These are phyloP conservation scores for Sisor rabdophorus DNA, from an alignment of 2,113 vertebrate species.

Conservation along the genomic window DNA sequence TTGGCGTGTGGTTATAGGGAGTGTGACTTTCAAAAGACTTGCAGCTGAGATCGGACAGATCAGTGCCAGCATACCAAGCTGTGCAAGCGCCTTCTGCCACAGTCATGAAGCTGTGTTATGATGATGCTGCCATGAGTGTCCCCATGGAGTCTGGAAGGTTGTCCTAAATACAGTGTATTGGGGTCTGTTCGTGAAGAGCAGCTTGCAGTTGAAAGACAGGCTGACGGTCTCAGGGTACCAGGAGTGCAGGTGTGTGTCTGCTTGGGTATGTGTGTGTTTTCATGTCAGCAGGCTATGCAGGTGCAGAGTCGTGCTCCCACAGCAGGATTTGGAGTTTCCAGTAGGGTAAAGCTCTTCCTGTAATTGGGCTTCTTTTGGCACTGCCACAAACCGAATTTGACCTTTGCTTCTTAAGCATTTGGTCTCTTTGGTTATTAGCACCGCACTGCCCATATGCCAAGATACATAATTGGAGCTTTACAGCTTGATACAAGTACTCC, in stretches of 20 bases:
- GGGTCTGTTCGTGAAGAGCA: slow-evolving; percentile 32
- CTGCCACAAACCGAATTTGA: slow-evolving; percentile 53
- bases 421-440: slow-evolving; percentile 62
- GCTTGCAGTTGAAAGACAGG: slow-evolving; percentile 43
- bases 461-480: slow-evolving; percentile 65
- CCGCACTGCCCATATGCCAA: slow-evolving; percentile 65
- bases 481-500: slow-evolving; percentile 51
- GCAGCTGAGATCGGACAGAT: slow-evolving; percentile 45
- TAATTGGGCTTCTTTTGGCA: slow-evolving; percentile 67
- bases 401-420: slow-evolving; percentile 64
- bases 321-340: slow-evolving; percentile 56
- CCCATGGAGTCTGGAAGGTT: slow-evolving; percentile 51
- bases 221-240: slow-evolving; percentile 57
- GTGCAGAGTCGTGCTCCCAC: slow-evolving; percentile 42
- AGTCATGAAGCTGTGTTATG: slow-evolving; percentile 56
- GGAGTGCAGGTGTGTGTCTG: slow-evolving; percentile 57
- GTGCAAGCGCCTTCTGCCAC: slow-evolving; percentile 51
- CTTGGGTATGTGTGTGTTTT: slow-evolving; percentile 4
- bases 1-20: slow-evolving; percentile 27
- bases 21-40: slow-evolving; percentile 45
- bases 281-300: slow-evolving; percentile 25
- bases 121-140: slow-evolving; percentile 51
- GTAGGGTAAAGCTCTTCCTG: slow-evolving; percentile 51
- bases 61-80: slow-evolving; percentile 48
- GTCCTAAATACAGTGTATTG: slow-evolving; percentile 35